Base-by-base conservation (phyloP, 53 echinoderm and acorn worm genomes). In the Echinometra lucunter region DNA sequence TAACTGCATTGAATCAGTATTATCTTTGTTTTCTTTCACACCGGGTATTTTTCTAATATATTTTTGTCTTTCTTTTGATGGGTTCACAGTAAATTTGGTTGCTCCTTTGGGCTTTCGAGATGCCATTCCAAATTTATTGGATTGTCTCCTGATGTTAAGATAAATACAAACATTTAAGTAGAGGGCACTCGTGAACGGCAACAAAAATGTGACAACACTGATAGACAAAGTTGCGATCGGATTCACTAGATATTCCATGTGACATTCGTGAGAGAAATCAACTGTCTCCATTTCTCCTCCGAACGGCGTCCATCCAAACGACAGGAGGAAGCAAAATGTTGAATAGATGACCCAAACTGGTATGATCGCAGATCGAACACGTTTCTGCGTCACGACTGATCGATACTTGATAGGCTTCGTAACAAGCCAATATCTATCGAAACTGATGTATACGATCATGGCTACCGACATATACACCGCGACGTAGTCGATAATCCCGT, bases 381-480 rank as follows among this genome's bases (percentile, higher is more conserved):
- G 66, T 60, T 90, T 58, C 0, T 23, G 60, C 1, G 90, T 60
- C 19, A 90, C 66, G 21, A 90, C 10, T 90, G 66, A 90, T 90
- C 66, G 90, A 58, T 90, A 34, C 27, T 90, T 90, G 6, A 90
- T 38, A 11, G 58, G 90, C 66, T 60, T 90, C 37, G 90, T 18
- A 58, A 90, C 90, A 1, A 63, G 4, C 58, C 30, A 90, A 63
- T 90, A 90, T 90, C 90, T 58, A 37, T 90, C 90, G 49, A 90
- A 37, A 25, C 90, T 90, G 63, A 90, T 90, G 66, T 60, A 90
- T 23, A 63, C 60, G 63, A 90, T 90, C 60, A 90, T 58, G 4
- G 37, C 60, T 4, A 90, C 90, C 16, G 90, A 90, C 63, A 90
- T 60, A 10, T 40, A 60, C 6, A 90, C 90, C 8, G 63, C 57